Conservation (phyloP, 2,888 invertebrate species). For the Cryptus armator region DNA sequence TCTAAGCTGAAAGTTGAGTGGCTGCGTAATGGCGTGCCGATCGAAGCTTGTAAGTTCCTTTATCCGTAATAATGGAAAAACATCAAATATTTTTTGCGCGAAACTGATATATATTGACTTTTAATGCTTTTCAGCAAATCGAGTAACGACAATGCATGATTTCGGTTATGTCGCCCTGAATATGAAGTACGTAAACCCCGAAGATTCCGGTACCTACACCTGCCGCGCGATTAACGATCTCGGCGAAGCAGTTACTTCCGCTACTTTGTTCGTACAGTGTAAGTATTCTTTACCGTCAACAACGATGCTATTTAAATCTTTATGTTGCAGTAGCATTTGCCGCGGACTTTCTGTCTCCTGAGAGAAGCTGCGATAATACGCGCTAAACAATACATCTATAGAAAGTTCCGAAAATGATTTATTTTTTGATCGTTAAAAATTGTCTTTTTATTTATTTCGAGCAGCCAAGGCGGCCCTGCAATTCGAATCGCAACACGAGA, state of each 20-base stretch:
- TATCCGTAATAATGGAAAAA: neutral
- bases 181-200: constrained; percentile 97
- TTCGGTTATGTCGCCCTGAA: constrained; percentile 98
- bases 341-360: constrained; percentile 36
- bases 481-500: constrained; percentile 95
- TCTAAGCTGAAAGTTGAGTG: constrained; percentile 96
- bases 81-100: neutral
- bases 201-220: constrained; percentile 98
- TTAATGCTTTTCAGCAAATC: constrained; percentile 88
- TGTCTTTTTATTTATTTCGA: constrained; percentile 75
- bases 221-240: constrained; percentile 96
- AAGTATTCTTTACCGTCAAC: constrained; percentile 82
- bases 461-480: constrained; percentile 94
- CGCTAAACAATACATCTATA: constrained; percentile 27
- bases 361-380: constrained; percentile 27
- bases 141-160: constrained; percentile 97
- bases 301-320: constrained; percentile 17
- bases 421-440: constrained; percentile 33
- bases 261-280: constrained; percentile 95
- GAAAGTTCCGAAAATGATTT: constrained; percentile 25
- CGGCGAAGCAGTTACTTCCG: constrained; percentile 97
- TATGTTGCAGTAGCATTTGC: constrained; percentile 35
- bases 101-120: neutral
- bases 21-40: constrained; percentile 96
- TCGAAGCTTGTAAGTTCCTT: constrained; percentile 92